Percentiles rank a stretch among this genome's conserved stretches.
These are phyloP conservation scores for Colinus virginianus DNA, from an alignment of 2,113 vertebrate genomes.

Conservation along the genomic window DNA sequence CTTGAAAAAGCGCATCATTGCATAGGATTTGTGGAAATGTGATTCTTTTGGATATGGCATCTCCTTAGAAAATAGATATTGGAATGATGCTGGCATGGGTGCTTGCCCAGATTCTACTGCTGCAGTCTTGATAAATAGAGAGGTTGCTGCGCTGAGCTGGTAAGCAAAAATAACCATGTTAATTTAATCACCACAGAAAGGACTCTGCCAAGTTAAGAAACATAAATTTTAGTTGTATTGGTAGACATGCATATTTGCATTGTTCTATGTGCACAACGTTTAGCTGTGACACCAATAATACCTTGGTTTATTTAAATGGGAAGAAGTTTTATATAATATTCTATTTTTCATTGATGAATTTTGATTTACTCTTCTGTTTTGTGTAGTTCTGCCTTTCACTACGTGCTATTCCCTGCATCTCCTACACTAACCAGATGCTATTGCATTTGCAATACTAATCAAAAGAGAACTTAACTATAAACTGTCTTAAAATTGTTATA, in stretches of 20 bases:
- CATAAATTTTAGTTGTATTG: conserved; percentile 34
- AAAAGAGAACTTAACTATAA: conserved; percentile 13
- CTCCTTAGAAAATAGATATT: not conserved
- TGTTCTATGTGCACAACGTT: not conserved
- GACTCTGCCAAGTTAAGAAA: conserved; percentile 45
- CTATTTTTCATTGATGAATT: not conserved
- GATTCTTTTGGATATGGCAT: conserved; percentile 5
- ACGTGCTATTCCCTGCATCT: not conserved
- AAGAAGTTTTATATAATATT: not conserved
- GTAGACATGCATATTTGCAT: not conserved
- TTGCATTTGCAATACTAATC: not conserved
- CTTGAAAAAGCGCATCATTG: conserved; percentile 43
- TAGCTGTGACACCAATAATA: conserved; percentile 5
- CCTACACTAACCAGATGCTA: not conserved
- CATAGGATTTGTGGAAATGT: conserved; percentile 30
- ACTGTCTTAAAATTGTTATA: not conserved
- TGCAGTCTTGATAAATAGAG: not conserved
- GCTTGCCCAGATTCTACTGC: not conserved
- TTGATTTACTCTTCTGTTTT: not conserved
- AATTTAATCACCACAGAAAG: conserved; percentile 43
- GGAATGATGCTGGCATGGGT: not conserved
- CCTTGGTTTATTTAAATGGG: not conserved
- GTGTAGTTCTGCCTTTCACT: not conserved
- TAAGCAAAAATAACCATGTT: conserved; percentile 45
- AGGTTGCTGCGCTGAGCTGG: conserved; percentile 8